Evolutionary conservation across 2,113 vertebrate genomes (phyloP).

Genomic region (Corynorhinus townsendii): DNA sequence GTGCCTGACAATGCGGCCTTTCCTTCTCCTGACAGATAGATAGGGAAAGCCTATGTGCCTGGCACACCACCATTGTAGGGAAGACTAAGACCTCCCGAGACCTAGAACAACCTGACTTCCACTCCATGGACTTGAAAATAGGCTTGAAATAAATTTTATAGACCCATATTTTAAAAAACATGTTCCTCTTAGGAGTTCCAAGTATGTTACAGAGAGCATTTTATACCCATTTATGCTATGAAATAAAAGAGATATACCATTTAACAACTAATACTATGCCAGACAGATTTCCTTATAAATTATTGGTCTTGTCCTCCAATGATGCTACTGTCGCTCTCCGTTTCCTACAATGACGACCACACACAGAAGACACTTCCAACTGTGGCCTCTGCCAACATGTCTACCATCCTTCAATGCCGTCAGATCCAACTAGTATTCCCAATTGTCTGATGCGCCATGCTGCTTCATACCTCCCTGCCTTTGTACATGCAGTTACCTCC

Average conservation of each 20-base stretch:
- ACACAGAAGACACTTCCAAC: not conserved
- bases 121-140: not conserved
- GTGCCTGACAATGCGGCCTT: not conserved
- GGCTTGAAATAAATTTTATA: conserved; percentile 25
- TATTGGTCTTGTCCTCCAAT: not conserved
- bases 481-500: not conserved
- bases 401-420: not conserved
- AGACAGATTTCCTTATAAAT: not conserved
- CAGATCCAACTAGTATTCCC: too few relatives aligned
- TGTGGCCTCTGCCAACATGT: not conserved
- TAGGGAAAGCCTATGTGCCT: not conserved
- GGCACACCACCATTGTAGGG: too few relatives aligned
- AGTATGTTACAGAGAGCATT: not conserved
- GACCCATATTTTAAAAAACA: not conserved
- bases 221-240: not conserved
- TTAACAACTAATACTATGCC: not conserved
- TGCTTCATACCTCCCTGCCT: not conserved
- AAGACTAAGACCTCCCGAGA: not conserved
- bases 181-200: not conserved
- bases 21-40: not conserved
- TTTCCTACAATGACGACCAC: not conserved
- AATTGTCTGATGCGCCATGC: not conserved
- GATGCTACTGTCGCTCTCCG: not conserved
- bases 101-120: not conserved
- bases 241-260: not conserved